Evolutionary conservation across 2,797 vertebrate genomes (phyloP).

Genomic region (Novumbra hubbsi): DNA sequence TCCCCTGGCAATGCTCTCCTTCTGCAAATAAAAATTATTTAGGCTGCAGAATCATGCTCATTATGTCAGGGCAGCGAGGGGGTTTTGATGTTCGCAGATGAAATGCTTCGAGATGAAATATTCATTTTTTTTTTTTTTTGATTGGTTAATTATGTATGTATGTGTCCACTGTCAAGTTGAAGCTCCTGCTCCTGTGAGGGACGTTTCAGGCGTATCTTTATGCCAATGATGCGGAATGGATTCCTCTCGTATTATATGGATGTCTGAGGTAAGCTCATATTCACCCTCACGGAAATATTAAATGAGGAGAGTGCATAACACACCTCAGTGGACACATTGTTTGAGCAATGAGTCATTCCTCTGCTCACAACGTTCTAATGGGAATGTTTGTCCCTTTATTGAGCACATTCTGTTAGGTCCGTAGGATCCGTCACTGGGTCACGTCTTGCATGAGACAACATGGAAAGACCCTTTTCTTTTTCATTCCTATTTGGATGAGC

Average conservation of each 20-base stretch:
- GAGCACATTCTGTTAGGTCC: constrained; percentile 27
- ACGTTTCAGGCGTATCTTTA: constrained; percentile 67
- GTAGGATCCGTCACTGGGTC: too few relatives aligned
- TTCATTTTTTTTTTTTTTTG: constrained; percentile 52
- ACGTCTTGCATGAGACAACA: background rate
- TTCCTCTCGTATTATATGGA: constrained; percentile 61
- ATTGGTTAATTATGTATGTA: constrained; percentile 70
- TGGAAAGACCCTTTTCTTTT: constrained; percentile 7
- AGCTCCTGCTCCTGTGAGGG: constrained; percentile 61
- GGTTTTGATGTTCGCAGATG: constrained; percentile 71
- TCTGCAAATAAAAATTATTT: constrained; percentile 42
- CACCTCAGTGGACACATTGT: constrained; percentile 67
- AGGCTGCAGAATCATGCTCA: constrained; percentile 49
- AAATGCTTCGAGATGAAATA: constrained; percentile 68
- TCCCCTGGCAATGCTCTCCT: background rate
- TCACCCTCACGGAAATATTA: constrained; percentile 74
- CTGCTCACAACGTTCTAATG: constrained; percentile 50
- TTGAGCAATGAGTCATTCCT: constrained; percentile 61
- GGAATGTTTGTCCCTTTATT: constrained; percentile 47
- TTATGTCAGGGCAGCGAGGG: constrained; percentile 64
- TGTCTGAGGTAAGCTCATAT: constrained; percentile 49
- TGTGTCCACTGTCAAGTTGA: constrained; percentile 71
- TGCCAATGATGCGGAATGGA: constrained; percentile 69
- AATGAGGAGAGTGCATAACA: constrained; percentile 61
- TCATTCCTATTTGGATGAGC: constrained; percentile 21